Base-by-base conservation (phyloP, 2,797 vertebrate genomes). In the Amblyopsis hoosieri region DNA sequence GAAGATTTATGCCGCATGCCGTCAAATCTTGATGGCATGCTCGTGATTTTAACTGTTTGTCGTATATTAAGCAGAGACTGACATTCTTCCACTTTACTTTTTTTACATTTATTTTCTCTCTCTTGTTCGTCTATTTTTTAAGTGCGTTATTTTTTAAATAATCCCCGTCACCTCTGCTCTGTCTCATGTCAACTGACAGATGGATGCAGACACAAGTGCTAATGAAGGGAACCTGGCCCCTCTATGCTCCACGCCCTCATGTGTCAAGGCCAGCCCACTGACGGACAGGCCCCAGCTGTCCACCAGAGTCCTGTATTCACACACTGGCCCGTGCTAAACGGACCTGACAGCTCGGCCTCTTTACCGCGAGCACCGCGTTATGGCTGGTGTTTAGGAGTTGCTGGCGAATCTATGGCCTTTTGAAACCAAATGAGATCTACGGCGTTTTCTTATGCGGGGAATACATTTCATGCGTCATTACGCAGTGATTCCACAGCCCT, bases 251-350 rank as follows among this genome's bases (percentile, higher is more conserved):
- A 69, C 45, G 2, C 33, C 54, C 31, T 42, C 54, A 47, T n/a
- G 57, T 79, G 75, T 80, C 72, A 8, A 69, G 76, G 69, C 72
- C 76, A 64, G 68, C 37, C 4, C 19, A 3, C 59, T 81, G 86
- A 87, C 85, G 80, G 86, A 87, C 85, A 69, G 79, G 67, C 74
- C 80, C 63, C 86, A 87, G 85, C 87, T 90, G 85, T 83, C 80
- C 71, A 69, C 72, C 57, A 71, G 61, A 74, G 57, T 55, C 72
- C 67, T 47, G 67, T 10, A 45, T 72, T 82, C 76, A 72, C 62
- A 62, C 71, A 47, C 47, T 6, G 69, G 47, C 60, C 60, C 61
- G 12, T 29, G 49, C 58, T 86, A 80, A 85, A 49, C 13, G 61
- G 13, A 74, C 58, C 71, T 72, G 84, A 89, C 78, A 79, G 79